Percentiles rank a stretch among this genome's conserved stretches.
Conservation (phyloP, 2,113 vertebrate genomes). For the Apaloderma vittatum region DNA sequence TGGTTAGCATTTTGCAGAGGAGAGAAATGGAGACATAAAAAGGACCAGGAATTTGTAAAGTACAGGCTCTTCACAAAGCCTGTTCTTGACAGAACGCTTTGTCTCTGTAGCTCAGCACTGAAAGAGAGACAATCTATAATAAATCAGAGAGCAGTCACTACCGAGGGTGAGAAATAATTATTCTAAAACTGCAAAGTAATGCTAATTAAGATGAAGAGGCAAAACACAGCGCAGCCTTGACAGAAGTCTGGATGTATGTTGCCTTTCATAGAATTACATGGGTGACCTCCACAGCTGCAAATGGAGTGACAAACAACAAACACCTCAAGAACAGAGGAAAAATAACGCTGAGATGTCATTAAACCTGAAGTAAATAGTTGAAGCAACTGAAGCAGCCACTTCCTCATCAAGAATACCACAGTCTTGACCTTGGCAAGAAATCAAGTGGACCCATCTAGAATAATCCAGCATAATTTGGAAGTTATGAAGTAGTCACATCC, state of each 20-base stretch:
- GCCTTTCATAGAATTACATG: neutral
- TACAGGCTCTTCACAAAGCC: neutral
- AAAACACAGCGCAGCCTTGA: neutral
- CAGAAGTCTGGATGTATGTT: neutral
- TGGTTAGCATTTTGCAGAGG: neutral
- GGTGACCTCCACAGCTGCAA: neutral
- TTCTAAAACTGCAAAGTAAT: neutral
- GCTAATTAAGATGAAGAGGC: neutral
- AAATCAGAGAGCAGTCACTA: neutral
- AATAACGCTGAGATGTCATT: constrained; percentile 1
- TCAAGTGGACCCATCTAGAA: constrained; percentile 16
- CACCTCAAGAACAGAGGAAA: neutral
- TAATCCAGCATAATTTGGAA: constrained; percentile 14
- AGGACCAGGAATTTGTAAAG: neutral
- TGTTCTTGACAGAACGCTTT: neutral
- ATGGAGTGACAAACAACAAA: constrained; percentile 22
- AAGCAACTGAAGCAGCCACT: neutral
- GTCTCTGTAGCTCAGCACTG: neutral
- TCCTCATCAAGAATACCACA: constrained; percentile 9
- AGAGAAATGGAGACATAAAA: neutral
- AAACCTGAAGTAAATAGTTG: constrained; percentile 29
- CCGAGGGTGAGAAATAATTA: neutral
- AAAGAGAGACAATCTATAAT: neutral
- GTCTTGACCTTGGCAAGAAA: constrained; percentile 28
- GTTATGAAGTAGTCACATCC: neutral